phyloP scores from a whole-genome alignment of 2,113 vertebrate genomes.

The Terrapene triunguis region DNA sequence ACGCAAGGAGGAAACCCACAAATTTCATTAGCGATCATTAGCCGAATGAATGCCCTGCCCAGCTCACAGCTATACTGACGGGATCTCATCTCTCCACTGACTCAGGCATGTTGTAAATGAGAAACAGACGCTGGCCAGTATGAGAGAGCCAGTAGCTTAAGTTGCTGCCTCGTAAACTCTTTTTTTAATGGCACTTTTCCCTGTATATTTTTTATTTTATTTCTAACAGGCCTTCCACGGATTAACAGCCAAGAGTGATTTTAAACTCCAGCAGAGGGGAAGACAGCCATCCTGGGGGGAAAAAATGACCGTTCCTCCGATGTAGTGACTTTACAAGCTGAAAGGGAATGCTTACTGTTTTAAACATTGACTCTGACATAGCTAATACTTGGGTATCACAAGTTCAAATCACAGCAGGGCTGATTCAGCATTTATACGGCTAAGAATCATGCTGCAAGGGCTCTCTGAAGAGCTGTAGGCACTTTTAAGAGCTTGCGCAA shows the following conservation, averaged over 20 bases:
- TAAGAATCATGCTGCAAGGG: background rate
- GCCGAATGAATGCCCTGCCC: fast-evolving
- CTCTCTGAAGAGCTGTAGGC: background rate
- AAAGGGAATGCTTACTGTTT: background rate
- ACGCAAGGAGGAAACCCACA: background rate
- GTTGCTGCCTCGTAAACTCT: constrained; percentile 64
- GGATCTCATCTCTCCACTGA: background rate
- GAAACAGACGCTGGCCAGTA: constrained; percentile 31
- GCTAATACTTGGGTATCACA: fast-evolving
- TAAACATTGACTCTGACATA: background rate
- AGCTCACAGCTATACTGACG: background rate
- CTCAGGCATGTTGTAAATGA: constrained; percentile 36
- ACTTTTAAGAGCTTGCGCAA: fast-evolving
- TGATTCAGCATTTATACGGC: background rate
- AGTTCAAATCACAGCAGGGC: background rate
- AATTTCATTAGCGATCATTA: fast-evolving
- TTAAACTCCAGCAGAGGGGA: background rate
- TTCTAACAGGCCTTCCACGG: constrained; percentile 61
- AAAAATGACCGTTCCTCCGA: background rate
- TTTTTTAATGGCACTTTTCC: constrained; percentile 55
- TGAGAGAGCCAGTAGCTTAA: constrained; percentile 40
- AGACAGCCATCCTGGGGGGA: fast-evolving
- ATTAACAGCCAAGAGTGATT: constrained; percentile 62
- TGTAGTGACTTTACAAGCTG: background rate
- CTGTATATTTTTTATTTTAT: constrained; percentile 72